These are phyloP conservation scores for Microcebus jonahi DNA, from an alignment of 2,113 vertebrate genomes.

Conservation along the genomic window DNA sequence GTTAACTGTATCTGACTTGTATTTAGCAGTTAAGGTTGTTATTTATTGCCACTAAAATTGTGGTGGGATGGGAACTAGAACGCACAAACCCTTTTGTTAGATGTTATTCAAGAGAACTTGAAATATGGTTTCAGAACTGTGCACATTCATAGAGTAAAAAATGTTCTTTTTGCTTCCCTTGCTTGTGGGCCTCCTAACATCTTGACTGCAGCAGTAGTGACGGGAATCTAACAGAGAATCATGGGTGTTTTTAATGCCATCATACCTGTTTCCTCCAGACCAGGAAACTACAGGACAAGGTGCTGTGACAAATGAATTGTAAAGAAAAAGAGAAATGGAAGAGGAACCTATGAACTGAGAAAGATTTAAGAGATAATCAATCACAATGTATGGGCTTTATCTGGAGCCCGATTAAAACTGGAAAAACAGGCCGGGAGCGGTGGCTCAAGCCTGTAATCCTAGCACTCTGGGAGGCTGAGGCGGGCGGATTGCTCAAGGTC, in stretches of 20 bases:
- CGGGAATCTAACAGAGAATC: neutral
- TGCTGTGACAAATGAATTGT: neutral
- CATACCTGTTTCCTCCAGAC: neutral
- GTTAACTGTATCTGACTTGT: neutral
- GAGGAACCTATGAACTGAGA: neutral
- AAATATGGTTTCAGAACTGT: neutral
- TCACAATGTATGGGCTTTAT: neutral
- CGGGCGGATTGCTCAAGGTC: too few relatives aligned
- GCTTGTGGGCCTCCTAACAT: neutral
- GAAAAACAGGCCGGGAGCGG: too few relatives aligned
- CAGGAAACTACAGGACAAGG: neutral
- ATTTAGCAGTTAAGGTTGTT: neutral
- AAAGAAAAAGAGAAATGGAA: neutral
- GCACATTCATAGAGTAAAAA: neutral
- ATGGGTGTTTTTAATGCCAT: neutral
- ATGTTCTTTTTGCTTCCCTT: neutral
- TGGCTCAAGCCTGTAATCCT: too few relatives aligned
- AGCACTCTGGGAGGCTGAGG: too few relatives aligned
- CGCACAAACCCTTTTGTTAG: neutral
- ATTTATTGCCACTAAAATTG: neutral
- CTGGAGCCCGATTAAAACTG: neutral
- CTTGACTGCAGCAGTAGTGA: neutral
- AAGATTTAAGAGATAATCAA: neutral
- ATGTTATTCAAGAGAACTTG: neutral
- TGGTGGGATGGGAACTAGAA: neutral